Base-by-base conservation (phyloP, 2,797 vertebrate genomes). In the Anisognathus igniventris region DNA sequence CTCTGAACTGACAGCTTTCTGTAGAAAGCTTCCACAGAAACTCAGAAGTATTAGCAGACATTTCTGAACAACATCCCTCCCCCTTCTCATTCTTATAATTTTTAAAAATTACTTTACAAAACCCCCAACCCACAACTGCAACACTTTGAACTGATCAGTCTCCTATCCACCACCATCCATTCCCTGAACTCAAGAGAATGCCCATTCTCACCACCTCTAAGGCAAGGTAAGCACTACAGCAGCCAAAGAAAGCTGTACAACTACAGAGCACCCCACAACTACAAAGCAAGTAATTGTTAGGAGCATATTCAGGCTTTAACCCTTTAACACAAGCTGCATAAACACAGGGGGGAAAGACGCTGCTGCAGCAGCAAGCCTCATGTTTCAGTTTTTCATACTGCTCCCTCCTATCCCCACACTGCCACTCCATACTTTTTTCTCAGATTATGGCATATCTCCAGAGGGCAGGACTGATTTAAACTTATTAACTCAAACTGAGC, bases 401-500 rank as follows among this genome's bases (percentile, higher is more conserved):
- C 44, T 64, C 28, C 37, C 20, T 58, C 48, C 47, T 28, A 44
- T 21, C 10, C 14, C 11, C 31, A 30, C 7, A 35, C 27, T 76
- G 53, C 27, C 5, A 2, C n/a, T 67, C n/a, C 39, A n/a, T 4
- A 7, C 21, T 10, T 22, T 37, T 74, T 73, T n/a, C 37, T 71
- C 2, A 0, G 19, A 57, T 5, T 7, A 24, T 5, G 4, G 44
- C 24, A 2, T 6, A n/a, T 10, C 15, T 51, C 44, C n/a, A 35
- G 17, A 48, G 8, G 8, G 15, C 30, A 80, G 58, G 66, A 53
- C 40, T 54, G 27, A 11, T 48, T 83, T 37, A 58, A 75, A 84
- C 35, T 19, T 70, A 53, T 14, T 24, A 37, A 56, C 40, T 82
- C 37, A n/a, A 91, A 85, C 17, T 2, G 14, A 80, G 9, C 39